Base-by-base conservation (phyloP, 2,113 vertebrate species). In the Struthidea cinerea region DNA sequence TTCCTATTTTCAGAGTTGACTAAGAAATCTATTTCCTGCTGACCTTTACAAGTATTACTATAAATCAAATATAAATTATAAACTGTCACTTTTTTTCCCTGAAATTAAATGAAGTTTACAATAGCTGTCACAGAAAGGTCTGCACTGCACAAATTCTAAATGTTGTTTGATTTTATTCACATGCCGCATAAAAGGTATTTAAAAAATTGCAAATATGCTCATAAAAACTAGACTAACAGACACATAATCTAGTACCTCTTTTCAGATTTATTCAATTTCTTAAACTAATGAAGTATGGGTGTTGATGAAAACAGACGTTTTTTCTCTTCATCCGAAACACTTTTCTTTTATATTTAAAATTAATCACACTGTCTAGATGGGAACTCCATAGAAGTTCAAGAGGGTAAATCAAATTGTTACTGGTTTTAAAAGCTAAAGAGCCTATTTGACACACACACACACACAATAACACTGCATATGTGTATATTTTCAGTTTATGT, bases 131-230 rank as follows among this genome's bases (percentile, higher is more conserved):
- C 47, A 87, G 50, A 96, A 65, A 46, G 60, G 59, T 61, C 60
- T 65, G 79, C 64, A 70, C 42, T 73, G 74, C 33, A 26, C 28
- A 90, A 86, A 42, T 67, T 39, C 63, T 91, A 85, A 84, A 69
- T 50, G 26, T 13, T 79, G 32, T 93, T 83, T 84, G 49, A 88
- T 92, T 97, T 96, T 91, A 94, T 89, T 89, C 35, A 6, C 27
- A 49, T 44, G 13, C 23, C 47, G 96, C 80, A 87, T 89, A 93
- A 94, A 93, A 93, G 30, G 41, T 56, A 96, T 87, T 94, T 92
- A 17, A 83, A 95, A 77, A 89, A 46, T 50, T 91, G 92, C 41
- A 97, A 79, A 87, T 77, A 44, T 97, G 61, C 73, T 69, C 90
- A 77, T 75, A 87, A 94, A 92, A 96, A 73, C 11, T 27, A 96